Evolutionary conservation across 2,113 vertebrate species (phyloP).

Genomic region (Tetrao urogallus): DNA sequence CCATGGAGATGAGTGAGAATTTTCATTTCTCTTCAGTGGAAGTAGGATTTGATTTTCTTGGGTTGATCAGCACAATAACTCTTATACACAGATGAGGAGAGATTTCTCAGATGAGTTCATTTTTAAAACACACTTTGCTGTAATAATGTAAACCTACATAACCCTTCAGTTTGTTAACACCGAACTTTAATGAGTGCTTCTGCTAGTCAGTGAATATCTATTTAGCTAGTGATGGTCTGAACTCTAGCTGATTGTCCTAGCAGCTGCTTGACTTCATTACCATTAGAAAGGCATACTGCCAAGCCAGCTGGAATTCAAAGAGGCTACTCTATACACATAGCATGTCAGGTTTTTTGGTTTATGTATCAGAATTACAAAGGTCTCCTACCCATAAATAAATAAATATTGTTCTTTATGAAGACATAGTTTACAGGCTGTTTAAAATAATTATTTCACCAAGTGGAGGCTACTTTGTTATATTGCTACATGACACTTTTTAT

Average conservation of each 20-base stretch:
- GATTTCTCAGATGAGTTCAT: slow-evolving; percentile 55
- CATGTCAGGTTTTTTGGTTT: slow-evolving; percentile 73
- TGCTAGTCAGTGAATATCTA: slow-evolving; percentile 79
- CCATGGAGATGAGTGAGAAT: slow-evolving; percentile 44
- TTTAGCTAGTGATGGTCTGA: slow-evolving; percentile 80
- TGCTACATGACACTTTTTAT: slow-evolving; percentile 23
- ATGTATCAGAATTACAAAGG: slow-evolving; percentile 73
- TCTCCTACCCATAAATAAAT: slow-evolving; percentile 24
- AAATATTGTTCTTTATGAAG: slow-evolving; percentile 45
- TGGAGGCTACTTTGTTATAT: slow-evolving; percentile 36
- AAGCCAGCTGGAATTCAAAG: slow-evolving; percentile 84
- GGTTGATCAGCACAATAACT: slow-evolving; percentile 58
- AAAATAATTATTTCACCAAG: slow-evolving; percentile 57
- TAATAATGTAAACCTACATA: slow-evolving; percentile 71
- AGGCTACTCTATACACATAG: slow-evolving; percentile 74
- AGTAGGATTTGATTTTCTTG: slow-evolving; percentile 7
- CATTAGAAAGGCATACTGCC: slow-evolving; percentile 83
- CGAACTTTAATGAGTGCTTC: slow-evolving; percentile 77
- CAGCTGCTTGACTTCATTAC: slow-evolving; percentile 87
- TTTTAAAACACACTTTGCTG: slow-evolving; percentile 73
- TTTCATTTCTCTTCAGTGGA: slow-evolving; percentile 31
- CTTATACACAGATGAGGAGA: slow-evolving; percentile 24
- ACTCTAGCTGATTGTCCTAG: slow-evolving; percentile 85
- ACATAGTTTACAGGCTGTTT: slow-evolving; percentile 62
- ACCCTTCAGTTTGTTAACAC: slow-evolving; percentile 70